Conservation (phyloP, 2,888 invertebrate genomes). For the Eristalis tenax region DNA sequence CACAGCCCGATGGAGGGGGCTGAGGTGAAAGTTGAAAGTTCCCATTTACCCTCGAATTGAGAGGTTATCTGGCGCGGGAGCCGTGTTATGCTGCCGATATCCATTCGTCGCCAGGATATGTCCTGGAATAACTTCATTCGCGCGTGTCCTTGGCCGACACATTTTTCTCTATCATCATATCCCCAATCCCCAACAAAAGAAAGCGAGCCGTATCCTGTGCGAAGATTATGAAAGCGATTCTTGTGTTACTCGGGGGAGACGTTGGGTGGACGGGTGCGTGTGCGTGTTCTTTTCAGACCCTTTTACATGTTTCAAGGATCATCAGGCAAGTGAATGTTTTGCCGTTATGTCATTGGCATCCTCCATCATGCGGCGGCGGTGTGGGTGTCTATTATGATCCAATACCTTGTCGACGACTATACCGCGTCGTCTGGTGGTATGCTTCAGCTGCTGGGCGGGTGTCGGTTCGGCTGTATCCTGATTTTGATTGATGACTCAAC, state of each 20-base stretch:
- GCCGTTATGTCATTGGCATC: slow-evolving; percentile 52
- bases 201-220: slow-evolving; percentile 1
- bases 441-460: slow-evolving; percentile 40
- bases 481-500: slow-evolving; percentile 57
- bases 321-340: slow-evolving; percentile 32
- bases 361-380: slow-evolving; percentile 14
- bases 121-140: slow-evolving; percentile 45
- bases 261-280: background rate
- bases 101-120: slow-evolving; percentile 38
- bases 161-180: slow-evolving; percentile 42
- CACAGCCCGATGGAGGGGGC: background rate
- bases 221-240: slow-evolving; percentile 15
- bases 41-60: slow-evolving; percentile 20
- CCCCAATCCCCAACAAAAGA: background rate
- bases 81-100: background rate
- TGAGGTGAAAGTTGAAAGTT: slow-evolving; percentile 2
- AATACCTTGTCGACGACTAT: slow-evolving; percentile 27
- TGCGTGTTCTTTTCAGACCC: background rate
- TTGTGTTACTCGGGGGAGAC: background rate
- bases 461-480: background rate
- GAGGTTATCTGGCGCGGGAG: slow-evolving; percentile 12
- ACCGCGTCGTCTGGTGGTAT: slow-evolving; percentile 27
- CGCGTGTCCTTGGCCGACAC: background rate
- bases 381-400: slow-evolving; percentile 40
- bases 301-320: slow-evolving; percentile 29